Evolutionary conservation across 2,113 vertebrate genomes (phyloP).

Genomic region (Pitta sordida): DNA sequence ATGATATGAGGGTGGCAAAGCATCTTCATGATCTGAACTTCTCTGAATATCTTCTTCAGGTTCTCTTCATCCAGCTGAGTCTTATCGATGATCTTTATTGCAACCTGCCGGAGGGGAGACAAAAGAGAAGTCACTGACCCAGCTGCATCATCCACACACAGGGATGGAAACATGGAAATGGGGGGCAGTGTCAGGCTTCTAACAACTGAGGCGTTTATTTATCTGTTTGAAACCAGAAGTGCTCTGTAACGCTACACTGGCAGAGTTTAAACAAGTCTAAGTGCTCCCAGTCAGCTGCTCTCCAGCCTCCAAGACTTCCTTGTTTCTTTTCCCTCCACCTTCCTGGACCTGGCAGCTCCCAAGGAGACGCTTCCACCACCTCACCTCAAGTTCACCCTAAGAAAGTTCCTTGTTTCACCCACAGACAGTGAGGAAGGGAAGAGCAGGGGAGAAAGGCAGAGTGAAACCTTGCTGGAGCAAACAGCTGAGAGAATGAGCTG

Average conservation of each 20-base stretch:
- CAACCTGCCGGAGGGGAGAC: constrained; percentile 78
- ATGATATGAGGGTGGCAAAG: constrained; percentile 98
- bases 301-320: not conserved
- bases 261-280: not conserved
- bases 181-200: not conserved
- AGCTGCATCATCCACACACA: not conserved
- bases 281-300: not conserved
- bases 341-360: not conserved
- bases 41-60: constrained; percentile 98
- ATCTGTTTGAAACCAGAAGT: not conserved
- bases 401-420: not conserved
- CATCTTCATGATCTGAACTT: constrained; percentile 99
- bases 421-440: not conserved
- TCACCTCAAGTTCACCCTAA: not conserved
- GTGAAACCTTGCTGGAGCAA: not conserved
- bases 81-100: constrained; percentile 99
- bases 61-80: constrained; percentile 98
- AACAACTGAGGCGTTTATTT: not conserved
- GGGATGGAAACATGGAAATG: not conserved
- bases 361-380: rapidly evolving
- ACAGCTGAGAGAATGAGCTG: not conserved
- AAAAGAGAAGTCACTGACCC: not conserved
- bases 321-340: not conserved
- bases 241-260: not conserved
- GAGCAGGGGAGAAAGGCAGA: not conserved